phyloP scores from a whole-genome alignment of 2,888 invertebrate genomes.

The Tinea trinotella region DNA sequence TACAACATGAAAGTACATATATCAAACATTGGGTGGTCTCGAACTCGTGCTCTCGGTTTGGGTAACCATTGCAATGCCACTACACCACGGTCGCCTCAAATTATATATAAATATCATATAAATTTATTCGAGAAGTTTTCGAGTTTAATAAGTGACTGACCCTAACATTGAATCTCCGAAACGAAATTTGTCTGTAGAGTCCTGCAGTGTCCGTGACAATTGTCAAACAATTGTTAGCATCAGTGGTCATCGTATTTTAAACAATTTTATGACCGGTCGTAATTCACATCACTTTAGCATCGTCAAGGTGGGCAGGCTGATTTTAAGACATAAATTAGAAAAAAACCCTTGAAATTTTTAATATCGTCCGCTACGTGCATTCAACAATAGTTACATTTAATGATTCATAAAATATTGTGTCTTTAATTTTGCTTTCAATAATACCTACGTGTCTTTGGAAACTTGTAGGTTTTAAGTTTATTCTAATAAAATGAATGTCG shows the following conservation, averaged over 20 bases:
- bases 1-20: too few relatives aligned
- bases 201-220: constrained; percentile 45
- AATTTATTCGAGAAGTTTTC: too few relatives aligned
- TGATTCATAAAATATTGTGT: not conserved
- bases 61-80: too few relatives aligned
- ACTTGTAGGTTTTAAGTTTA: too few relatives aligned
- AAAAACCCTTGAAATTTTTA: not conserved
- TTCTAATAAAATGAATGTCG: too few relatives aligned
- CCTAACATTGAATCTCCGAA: constrained; percentile 1
- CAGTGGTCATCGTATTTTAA: constrained; percentile 46
- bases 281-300: constrained; percentile 32
- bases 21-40: too few relatives aligned
- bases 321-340: not conserved
- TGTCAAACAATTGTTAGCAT: constrained; percentile 35
- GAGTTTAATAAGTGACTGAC: not conserved
- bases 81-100: too few relatives aligned
- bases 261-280: constrained; percentile 52
- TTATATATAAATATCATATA: too few relatives aligned
- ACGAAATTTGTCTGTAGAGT: constrained; percentile 21
- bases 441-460: too few relatives aligned
- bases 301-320: constrained; percentile 14
- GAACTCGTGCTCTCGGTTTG: too few relatives aligned
- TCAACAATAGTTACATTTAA: not conserved
- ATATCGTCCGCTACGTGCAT: not conserved
- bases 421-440: too few relatives aligned